Percentiles rank a stretch among this genome's conserved stretches.
phyloP scores from a whole-genome alignment of 2,113 vertebrate genomes.

The Microcebus tavaratra region DNA sequence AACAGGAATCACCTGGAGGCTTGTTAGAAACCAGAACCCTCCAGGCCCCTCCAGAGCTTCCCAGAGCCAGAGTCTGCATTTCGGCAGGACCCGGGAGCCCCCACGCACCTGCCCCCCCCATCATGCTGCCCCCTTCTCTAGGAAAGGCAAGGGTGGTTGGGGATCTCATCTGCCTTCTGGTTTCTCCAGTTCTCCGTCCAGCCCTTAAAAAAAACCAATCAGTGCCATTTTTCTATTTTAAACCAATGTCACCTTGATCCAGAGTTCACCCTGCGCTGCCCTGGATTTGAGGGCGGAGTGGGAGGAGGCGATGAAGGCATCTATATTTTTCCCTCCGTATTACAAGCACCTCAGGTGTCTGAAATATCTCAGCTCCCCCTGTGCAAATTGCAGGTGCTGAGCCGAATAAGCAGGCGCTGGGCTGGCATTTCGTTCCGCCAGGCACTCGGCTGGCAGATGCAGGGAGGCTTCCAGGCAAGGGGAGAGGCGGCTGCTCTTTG shows the following conservation, averaged over 20 bases:
- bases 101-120: rapidly evolving
- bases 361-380: constrained; percentile 1
- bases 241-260: constrained; percentile 66
- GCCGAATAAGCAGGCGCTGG: background rate
- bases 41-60: too few relatives aligned
- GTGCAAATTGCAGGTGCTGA: background rate
- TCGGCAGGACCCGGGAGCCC: rapidly evolving
- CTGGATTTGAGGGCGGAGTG: background rate
- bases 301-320: background rate
- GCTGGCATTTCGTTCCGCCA: background rate
- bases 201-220: background rate
- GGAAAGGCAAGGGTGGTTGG: rapidly evolving
- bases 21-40: background rate
- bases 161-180: background rate
- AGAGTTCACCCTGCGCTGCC: background rate
- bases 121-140: rapidly evolving
- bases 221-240: constrained; percentile 46
- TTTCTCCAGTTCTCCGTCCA: background rate
- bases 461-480: rapidly evolving
- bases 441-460: rapidly evolving
- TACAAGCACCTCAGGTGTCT: background rate
- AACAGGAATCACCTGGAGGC: too few relatives aligned
- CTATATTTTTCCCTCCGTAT: background rate
- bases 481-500: background rate
- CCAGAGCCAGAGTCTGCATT: rapidly evolving